A percentile compares a stretch with the other conserved stretches of the same genome.
Evolutionary conservation across 2,888 invertebrate species (phyloP).

Genomic region (Sminthurinus aureus): DNA sequence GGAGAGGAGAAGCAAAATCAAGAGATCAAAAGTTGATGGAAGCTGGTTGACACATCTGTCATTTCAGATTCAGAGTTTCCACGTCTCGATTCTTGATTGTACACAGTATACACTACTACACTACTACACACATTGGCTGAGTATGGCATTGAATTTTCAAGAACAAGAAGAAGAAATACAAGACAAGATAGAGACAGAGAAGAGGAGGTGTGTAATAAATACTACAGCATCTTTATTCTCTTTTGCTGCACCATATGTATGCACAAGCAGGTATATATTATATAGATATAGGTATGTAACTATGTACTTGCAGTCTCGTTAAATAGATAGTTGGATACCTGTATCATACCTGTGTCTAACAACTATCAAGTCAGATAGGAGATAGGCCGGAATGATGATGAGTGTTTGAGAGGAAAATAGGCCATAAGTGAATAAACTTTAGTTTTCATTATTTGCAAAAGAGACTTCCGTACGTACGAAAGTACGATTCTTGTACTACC

Average conservation of each 20-base stretch:
- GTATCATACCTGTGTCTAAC: background rate
- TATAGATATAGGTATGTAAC: background rate
- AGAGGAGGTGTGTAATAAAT: background rate
- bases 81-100: background rate
- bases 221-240: background rate
- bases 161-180: too few species aligned
- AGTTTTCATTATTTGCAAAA: conserved; percentile 52
- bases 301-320: background rate
- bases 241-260: background rate
- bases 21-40: conserved; percentile 1
- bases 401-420: conserved; percentile 52
- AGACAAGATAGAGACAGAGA: background rate
- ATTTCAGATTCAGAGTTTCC: background rate
- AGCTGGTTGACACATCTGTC: conserved; percentile 9
- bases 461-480: conserved; percentile 56
- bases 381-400: background rate
- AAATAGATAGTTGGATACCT: background rate
- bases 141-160: background rate
- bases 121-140: too few species aligned
- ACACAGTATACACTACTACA: background rate
- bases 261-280: background rate
- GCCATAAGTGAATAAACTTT: conserved; percentile 60
- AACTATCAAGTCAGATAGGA: background rate
- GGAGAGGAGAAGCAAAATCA: background rate
- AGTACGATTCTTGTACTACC: too few species aligned